These are phyloP conservation scores for Falco rusticolus DNA, from an alignment of 2,797 vertebrate species.

Conservation along the genomic window DNA sequence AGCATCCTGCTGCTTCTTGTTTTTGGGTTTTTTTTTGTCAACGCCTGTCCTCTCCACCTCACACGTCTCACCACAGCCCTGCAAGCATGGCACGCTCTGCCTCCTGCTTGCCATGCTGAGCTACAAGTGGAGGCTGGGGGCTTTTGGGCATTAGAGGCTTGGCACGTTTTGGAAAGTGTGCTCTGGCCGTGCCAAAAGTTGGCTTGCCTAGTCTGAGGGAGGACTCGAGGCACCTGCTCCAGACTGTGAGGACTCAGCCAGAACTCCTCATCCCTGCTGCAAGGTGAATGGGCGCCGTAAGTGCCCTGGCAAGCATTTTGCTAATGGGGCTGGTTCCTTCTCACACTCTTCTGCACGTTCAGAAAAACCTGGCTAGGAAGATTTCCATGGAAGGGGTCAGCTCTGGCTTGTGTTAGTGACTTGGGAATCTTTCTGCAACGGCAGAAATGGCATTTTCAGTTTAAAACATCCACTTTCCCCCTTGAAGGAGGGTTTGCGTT, in stretches of 20 bases:
- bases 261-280: not conserved
- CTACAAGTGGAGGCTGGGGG: not conserved
- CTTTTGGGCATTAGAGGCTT: not conserved
- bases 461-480: not conserved
- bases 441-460: not conserved
- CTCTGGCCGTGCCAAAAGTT: not conserved
- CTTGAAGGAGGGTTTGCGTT: not conserved
- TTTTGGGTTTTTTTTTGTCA: not conserved
- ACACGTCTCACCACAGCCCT: not conserved
- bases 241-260: not conserved
- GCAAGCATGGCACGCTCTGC: not conserved
- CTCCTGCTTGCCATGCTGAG: not conserved
- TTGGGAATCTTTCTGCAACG: not conserved
- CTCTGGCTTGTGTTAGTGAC: not conserved
- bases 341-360: not conserved
- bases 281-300: accelerated
- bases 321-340: not conserved
- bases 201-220: not conserved
- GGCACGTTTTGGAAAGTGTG: not conserved
- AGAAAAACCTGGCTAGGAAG: not conserved
- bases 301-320: accelerated
- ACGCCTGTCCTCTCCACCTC: not conserved
- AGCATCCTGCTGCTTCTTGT: not conserved
- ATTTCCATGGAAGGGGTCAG: not conserved
- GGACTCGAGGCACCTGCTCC: not conserved